A percentile compares a stretch with the other conserved stretches of the same genome.
These are phyloP conservation scores for Ptychoptera albimana DNA, from an alignment of 2,888 invertebrate species.

Conservation along the genomic window DNA sequence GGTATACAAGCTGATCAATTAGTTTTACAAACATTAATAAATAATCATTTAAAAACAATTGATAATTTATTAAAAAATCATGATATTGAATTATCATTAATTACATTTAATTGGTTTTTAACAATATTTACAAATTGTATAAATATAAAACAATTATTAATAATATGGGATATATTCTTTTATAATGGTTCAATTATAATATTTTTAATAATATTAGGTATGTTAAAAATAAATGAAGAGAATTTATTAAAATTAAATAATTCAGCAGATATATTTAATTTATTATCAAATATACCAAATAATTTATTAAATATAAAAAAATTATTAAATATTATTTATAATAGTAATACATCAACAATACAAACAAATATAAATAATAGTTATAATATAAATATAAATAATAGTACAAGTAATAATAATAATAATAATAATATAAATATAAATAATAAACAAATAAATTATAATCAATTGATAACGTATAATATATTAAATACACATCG, in stretches of 20 bases:
- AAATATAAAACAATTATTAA: constrained; percentile 70
- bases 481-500: constrained; percentile 62
- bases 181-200: constrained; percentile 88
- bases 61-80: constrained; percentile 85
- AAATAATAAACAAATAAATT: background rate
- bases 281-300: constrained; percentile 88
- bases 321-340: constrained; percentile 56
- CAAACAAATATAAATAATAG: constrained; percentile 35
- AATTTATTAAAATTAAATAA: constrained; percentile 77
- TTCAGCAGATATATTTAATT: constrained; percentile 96
- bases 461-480: constrained; percentile 52
- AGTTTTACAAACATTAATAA: constrained; percentile 82
- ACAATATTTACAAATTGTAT: constrained; percentile 94
- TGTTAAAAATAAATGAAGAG: constrained; percentile 78
- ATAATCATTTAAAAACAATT: constrained; percentile 75
- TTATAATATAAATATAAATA: too few relatives aligned
- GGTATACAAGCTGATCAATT: constrained; percentile 88
- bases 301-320: constrained; percentile 83
- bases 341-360: constrained; percentile 67
- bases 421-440: too few relatives aligned
- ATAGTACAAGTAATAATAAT: too few relatives aligned
- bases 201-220: constrained; percentile 86
- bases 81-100: constrained; percentile 87
- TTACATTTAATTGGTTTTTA: constrained; percentile 95
- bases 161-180: constrained; percentile 96